These are phyloP conservation scores for Grammomys surdaster DNA, from an alignment of 2,113 vertebrate genomes.

Conservation along the genomic window DNA sequence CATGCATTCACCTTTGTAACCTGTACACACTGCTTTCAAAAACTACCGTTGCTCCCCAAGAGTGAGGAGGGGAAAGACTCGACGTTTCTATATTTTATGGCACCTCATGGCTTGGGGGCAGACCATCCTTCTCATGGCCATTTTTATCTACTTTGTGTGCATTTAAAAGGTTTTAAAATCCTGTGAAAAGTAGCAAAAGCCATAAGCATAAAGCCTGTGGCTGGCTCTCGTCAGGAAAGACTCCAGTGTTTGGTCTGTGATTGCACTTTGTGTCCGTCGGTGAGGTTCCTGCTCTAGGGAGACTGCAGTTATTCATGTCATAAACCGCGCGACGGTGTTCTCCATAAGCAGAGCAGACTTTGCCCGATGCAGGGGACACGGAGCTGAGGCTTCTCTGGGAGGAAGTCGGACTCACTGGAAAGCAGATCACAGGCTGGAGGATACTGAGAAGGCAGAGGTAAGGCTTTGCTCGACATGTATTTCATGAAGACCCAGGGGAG, in stretches of 20 bases:
- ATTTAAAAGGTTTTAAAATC: slow-evolving; percentile 15
- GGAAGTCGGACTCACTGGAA: slow-evolving; percentile 30
- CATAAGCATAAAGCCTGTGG: slow-evolving; percentile 5
- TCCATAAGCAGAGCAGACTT: slow-evolving; percentile 72
- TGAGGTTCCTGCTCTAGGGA: background rate
- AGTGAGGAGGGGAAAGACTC: background rate
- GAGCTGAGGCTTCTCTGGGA: background rate
- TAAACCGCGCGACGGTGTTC: slow-evolving; percentile 36
- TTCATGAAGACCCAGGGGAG: slow-evolving; percentile 12
- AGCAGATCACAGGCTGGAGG: background rate
- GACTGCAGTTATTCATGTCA: background rate
- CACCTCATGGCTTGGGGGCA: background rate
- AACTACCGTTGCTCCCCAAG: background rate
- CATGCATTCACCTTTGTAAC: background rate
- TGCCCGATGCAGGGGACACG: slow-evolving; percentile 35
- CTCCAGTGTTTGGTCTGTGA: background rate
- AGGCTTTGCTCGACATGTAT: slow-evolving; percentile 1
- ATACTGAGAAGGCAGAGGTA: slow-evolving; percentile 35
- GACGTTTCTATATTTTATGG: background rate
- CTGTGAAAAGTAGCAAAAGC: slow-evolving; percentile 17
- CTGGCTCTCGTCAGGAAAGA: background rate
- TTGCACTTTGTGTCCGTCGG: slow-evolving; percentile 35
- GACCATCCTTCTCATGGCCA: background rate
- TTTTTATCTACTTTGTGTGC: background rate
- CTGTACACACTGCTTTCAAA: slow-evolving; percentile 30